phyloP scores from a whole-genome alignment of 2,797 vertebrate genomes.

The Melanotaenia trifasciata region DNA sequence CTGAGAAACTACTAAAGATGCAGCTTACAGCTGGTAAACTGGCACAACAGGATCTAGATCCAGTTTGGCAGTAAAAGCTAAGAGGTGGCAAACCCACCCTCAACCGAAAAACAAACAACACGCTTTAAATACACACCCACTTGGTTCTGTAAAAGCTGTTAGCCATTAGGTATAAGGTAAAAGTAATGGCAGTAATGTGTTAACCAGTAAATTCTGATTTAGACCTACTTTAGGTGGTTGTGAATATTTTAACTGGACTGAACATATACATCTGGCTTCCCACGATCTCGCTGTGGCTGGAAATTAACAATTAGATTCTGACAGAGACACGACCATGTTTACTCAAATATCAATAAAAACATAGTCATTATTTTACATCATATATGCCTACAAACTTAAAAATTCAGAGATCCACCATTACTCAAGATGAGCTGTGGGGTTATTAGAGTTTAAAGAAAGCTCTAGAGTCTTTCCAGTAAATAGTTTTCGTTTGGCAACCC shows the following conservation, averaged over 20 bases:
- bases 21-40: slow-evolving; percentile 48
- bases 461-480: slow-evolving; percentile 37
- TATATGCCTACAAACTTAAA: slow-evolving; percentile 1
- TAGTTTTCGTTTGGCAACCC: slow-evolving; percentile 46
- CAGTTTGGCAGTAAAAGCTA: slow-evolving; percentile 30
- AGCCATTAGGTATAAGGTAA: neutral
- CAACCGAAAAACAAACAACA: neutral
- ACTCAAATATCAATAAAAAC: neutral
- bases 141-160: slow-evolving; percentile 8
- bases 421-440: neutral
- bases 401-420: neutral
- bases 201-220: neutral
- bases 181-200: neutral
- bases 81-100: neutral
- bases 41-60: slow-evolving; percentile 56
- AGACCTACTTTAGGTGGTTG: slow-evolving; percentile 3
- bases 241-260: neutral
- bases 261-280: neutral
- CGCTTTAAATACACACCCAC: neutral
- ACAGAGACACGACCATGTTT: no score
- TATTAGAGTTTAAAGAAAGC: slow-evolving; percentile 27
- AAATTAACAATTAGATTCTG: neutral
- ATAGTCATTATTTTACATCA: accelerated
- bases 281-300: neutral
- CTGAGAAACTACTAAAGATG: slow-evolving; percentile 3